Conservation (phyloP, 2,113 vertebrate species). For the Stomatorhinus ivindoensis region DNA sequence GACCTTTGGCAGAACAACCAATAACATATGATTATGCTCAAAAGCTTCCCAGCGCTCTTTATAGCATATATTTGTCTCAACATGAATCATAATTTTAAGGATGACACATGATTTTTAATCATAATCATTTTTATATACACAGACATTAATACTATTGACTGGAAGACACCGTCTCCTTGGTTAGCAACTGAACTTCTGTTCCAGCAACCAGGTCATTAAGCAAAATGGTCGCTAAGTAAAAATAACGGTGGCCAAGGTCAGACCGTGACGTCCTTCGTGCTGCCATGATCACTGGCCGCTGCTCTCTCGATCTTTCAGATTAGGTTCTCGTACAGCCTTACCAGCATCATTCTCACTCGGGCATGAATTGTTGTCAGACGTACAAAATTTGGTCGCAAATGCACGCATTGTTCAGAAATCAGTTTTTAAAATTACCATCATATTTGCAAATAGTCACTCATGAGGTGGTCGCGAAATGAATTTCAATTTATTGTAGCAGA, state of each 20-base stretch:
- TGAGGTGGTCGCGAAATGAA: neutral
- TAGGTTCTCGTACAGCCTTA: neutral
- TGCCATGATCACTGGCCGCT: neutral
- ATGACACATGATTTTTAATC: neutral
- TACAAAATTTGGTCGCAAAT: neutral
- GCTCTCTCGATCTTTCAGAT: neutral
- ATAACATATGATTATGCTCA: slow-evolving; percentile 22
- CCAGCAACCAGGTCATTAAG: neutral
- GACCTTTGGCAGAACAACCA: neutral
- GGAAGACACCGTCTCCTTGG: neutral
- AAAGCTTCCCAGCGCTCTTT: slow-evolving; percentile 8
- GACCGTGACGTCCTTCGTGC: neutral
- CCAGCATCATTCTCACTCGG: neutral
- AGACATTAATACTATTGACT: neutral
- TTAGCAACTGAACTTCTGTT: neutral
- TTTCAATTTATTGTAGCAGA: neutral
- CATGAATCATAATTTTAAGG: neutral
- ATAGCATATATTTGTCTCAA: neutral
- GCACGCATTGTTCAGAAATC: neutral
- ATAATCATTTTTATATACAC: neutral
- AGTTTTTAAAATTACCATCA: neutral
- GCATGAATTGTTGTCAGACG: neutral
- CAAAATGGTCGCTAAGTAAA: neutral
- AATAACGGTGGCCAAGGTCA: neutral
- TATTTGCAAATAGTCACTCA: neutral